phyloP scores from a whole-genome alignment of 2,113 vertebrate genomes.

The Madoqua kirkii region DNA sequence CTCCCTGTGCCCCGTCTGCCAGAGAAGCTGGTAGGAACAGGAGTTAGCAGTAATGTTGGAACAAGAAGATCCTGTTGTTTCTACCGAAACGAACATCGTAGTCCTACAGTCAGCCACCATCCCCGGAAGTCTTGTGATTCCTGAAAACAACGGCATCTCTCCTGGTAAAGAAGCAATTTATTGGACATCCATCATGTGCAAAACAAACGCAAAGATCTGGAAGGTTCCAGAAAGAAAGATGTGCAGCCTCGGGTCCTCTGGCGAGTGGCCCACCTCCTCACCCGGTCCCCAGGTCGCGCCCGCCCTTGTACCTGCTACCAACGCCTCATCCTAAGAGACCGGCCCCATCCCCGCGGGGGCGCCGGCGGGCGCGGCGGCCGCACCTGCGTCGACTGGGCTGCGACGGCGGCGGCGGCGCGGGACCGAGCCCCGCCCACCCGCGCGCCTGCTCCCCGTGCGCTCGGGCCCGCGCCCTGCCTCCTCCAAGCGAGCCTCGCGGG shows the following conservation, averaged over 20 bases:
- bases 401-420: neutral
- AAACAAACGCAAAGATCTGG: neutral
- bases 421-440: neutral
- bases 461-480: fast-evolving
- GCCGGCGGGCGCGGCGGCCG: conserved; percentile 5
- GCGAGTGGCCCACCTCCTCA: neutral
- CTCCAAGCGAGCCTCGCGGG: fast-evolving
- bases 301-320: conserved; percentile 24
- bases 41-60: neutral
- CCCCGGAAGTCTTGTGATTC: neutral
- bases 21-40: too few species aligned
- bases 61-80: neutral
- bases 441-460: neutral
- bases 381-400: conserved; percentile 28
- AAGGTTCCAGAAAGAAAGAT: neutral
- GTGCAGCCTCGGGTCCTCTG: neutral
- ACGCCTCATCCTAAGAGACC: conserved; percentile 30
- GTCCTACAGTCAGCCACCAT: neutral
- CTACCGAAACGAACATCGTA: neutral
- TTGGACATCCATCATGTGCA: neutral
- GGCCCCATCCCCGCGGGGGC: neutral
- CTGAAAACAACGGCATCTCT: neutral
- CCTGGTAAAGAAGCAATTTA: neutral
- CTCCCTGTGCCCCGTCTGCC: too few species aligned
- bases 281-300: neutral